Conservation (phyloP, 1,140 invertebrate species). For the Drosophila santomea region DNA sequence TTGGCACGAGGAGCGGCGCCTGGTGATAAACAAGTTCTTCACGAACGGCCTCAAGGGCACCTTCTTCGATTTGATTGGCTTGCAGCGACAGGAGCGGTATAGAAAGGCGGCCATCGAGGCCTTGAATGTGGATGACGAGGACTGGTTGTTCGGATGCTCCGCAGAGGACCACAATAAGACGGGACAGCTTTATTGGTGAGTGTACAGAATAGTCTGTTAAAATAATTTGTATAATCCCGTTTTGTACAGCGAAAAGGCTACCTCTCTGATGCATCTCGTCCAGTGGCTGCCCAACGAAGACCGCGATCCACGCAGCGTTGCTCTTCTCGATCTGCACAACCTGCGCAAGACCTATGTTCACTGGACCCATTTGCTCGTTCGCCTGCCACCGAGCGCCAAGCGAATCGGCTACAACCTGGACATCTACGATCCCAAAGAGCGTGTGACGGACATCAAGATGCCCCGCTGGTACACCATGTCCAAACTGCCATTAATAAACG, state of each 20-base stretch:
- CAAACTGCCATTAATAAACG: slow-evolving; percentile 77
- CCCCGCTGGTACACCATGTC: slow-evolving; percentile 85
- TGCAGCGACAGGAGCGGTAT: slow-evolving; percentile 53
- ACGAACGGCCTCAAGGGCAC: slow-evolving; percentile 45
- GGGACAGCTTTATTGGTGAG: slow-evolving; percentile 87
- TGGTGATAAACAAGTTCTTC: slow-evolving; percentile 68
- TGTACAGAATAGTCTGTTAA: too few species aligned
- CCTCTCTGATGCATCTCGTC: slow-evolving; percentile 88
- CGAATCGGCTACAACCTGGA: slow-evolving; percentile 89
- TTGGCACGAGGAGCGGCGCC: slow-evolving; percentile 60
- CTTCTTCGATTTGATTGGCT: slow-evolving; percentile 53
- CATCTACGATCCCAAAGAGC: slow-evolving; percentile 86
- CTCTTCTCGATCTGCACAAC: slow-evolving; percentile 88
- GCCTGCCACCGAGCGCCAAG: slow-evolving; percentile 86
- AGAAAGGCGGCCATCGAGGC: slow-evolving; percentile 63
- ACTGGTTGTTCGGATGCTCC: slow-evolving; percentile 91
- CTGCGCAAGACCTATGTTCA: slow-evolving; percentile 86
- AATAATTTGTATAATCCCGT: background rate
- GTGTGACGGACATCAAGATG: slow-evolving; percentile 86
- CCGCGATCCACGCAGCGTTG: slow-evolving; percentile 85
- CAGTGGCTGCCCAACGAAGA: slow-evolving; percentile 84
- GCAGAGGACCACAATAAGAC: slow-evolving; percentile 85
- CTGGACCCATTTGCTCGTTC: slow-evolving; percentile 90
- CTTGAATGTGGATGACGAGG: slow-evolving; percentile 86
- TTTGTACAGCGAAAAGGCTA: slow-evolving; percentile 86